Evolutionary conservation across 2,888 invertebrate species (phyloP).

Genomic region (Andrena dorsata): DNA sequence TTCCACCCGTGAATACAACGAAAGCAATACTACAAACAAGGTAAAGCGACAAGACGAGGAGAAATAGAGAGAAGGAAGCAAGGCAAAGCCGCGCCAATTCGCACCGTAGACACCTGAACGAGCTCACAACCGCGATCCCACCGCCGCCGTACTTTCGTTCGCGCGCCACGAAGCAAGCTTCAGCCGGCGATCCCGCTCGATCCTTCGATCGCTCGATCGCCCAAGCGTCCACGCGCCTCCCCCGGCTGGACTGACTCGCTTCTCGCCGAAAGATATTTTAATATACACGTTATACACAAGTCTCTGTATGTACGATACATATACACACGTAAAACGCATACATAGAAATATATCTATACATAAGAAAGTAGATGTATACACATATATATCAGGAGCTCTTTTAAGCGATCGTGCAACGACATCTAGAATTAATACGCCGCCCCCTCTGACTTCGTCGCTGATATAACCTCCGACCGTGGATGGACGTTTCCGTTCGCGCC

Average conservation of each 20-base stretch:
- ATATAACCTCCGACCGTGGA: slow-evolving; percentile 27
- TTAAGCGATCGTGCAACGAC: slow-evolving; percentile 75
- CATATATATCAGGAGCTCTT: slow-evolving; percentile 31
- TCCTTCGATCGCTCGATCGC: not conserved
- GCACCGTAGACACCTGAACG: not conserved
- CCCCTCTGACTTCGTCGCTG: slow-evolving; percentile 7
- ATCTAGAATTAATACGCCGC: slow-evolving; percentile 68
- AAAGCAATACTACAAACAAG: slow-evolving; percentile 85
- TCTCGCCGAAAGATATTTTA: slow-evolving; percentile 70
- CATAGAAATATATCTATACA: slow-evolving; percentile 41
- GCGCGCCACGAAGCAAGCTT: too few species aligned
- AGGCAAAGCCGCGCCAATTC: slow-evolving; percentile 28
- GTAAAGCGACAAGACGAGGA: slow-evolving; percentile 67
- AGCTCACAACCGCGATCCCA: not conserved
- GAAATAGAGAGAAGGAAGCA: slow-evolving; percentile 77
- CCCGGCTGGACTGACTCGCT: slow-evolving; percentile 40
- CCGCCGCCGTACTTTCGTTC: not conserved
- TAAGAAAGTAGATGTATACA: slow-evolving; percentile 48
- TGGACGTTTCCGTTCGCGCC: slow-evolving; percentile 16
- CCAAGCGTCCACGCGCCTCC: not conserved
- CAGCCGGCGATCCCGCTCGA: not conserved
- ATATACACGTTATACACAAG: slow-evolving; percentile 63
- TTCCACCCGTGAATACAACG: slow-evolving; percentile 84
- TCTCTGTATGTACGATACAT: slow-evolving; percentile 39
- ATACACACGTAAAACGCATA: slow-evolving; percentile 40